Evolutionary conservation across 2,888 invertebrate species (phyloP), one percentile per base, ranked within the genome.

Genomic region (Danaus chrysippus): DNA sequence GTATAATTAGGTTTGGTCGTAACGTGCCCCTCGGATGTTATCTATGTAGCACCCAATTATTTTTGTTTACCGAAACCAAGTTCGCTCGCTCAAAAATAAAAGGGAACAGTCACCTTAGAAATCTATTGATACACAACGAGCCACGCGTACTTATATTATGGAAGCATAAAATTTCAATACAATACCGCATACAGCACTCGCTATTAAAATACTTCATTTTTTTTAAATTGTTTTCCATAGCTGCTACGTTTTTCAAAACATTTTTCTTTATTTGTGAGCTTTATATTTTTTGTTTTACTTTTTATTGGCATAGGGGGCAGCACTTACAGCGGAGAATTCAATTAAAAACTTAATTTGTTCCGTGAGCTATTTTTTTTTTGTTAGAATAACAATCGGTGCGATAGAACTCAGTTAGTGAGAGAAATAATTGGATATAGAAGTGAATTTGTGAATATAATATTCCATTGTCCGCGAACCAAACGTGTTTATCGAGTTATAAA

Each of bases 291-390:
- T 49, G 49, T 49, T 49, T 10, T 12, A 10, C 3, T 17, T 49
- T 49, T 49, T 49, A 49, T 49, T 49, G 17, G 11, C 49, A 49
- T 49, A 49, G 49, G 17, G 61, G 58, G 61, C 63, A 59, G 59
- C 65, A 63, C 65, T 65, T 59, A 63, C 61, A 60, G 58, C 56
- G 49, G 56, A 60, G 17, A 58, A 67, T 67, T 68, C 68, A 67
- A 68, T 68, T 63, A 65, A 64, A 63, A 63, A 59, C 60, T 58
- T 67, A 65, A 68, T 68, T 65, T 64, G 64, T 58, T 68, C 62
- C 58, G 63, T 61, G 23, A 63, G 52, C 58, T 61, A 56, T 65
- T 65, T 34, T 65, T 65, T 65, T 34, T 65, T 19, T 54, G 56
- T 65, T 60, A 62, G 53, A 59, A 46, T 15, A 59, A 55, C 62